Base-by-base conservation (phyloP, 2,888 invertebrate species). In the Cinara cedri region DNA sequence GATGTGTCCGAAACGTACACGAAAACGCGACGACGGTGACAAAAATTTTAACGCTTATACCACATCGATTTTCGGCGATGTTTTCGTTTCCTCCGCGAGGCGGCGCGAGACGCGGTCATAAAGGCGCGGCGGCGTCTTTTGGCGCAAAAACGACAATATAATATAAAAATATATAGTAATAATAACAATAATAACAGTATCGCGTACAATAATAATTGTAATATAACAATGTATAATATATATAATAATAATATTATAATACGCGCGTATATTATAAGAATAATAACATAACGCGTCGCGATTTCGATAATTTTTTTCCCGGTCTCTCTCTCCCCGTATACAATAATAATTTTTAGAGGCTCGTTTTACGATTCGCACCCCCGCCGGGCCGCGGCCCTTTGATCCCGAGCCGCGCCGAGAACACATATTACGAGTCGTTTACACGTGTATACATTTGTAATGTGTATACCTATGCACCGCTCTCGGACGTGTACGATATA, bases 291-390 rank as follows among this genome's bases (percentile, higher is more conserved):
- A 70, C 42, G 63, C 62, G 16, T 26, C 14, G 76, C 76, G 68
- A 68, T 57, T 68, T 34, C 6, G 3, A 4, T 34, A 4, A 4
- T 34, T 68, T 66, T 57, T 57, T 63, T 44, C n/a, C 9, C 26
- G 66, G 24, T 68, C 6, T 34, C 6, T 34, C 6, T 6, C 34
- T 4, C 21, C 49, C 68, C 60, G 76, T 68, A 78, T 60, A 78
- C 76, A 78, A 78, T 68, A 78, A 78, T 68, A 78, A 78, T 78
- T 78, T 78, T 49, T 60, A 46, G 21, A 78, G 34, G 19, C 76
- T 78, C 76, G 60, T 78, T 78, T 78, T 78, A 78, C 68, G 68
- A 68, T 78, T 78, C 21, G 76, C 76, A 78, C 76, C 76, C 76
- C 76, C 76, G 76, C 49, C 68, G 76, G 46, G 76, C 16, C 55